Conservation (phyloP, 2,888 invertebrate genomes). For the Acanthopleura granulata region DNA sequence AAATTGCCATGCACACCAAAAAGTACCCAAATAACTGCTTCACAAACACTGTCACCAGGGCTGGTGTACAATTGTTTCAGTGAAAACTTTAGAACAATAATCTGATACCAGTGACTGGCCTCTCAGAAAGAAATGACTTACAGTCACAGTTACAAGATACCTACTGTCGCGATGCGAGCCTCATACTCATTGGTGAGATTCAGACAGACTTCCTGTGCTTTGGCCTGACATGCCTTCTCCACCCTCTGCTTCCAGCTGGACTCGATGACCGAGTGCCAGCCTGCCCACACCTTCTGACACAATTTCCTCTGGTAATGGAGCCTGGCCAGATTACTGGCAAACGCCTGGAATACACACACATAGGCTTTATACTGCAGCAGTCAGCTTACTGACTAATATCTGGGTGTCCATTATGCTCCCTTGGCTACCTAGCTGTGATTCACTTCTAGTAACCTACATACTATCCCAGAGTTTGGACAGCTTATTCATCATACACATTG, state of each 20-base stretch:
- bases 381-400: too few relatives aligned
- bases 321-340: constrained; percentile 58
- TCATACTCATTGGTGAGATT: constrained; percentile 65
- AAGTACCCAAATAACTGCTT: background rate
- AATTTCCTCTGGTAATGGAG: constrained; percentile 55
- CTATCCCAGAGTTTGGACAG: too few relatives aligned
- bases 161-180: constrained; percentile 54
- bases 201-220: constrained; percentile 66
- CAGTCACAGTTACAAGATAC: constrained; percentile 22
- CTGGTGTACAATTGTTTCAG: too few relatives aligned
- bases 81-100: background rate
- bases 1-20: too few relatives aligned
- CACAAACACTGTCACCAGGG: too few relatives aligned
- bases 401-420: too few relatives aligned
- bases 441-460: too few relatives aligned
- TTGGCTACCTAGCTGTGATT: too few relatives aligned
- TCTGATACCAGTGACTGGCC: background rate
- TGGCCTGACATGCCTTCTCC: constrained; percentile 66
- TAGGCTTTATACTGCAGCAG: too few relatives aligned
- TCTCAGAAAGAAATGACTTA: too few relatives aligned
- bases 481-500: too few relatives aligned
- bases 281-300: constrained; percentile 49
- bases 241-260: constrained; percentile 59
- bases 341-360: constrained; percentile 45
- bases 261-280: constrained; percentile 64